Conservation (phyloP, 2,113 vertebrate species). For the Gadus chalcogrammus region DNA sequence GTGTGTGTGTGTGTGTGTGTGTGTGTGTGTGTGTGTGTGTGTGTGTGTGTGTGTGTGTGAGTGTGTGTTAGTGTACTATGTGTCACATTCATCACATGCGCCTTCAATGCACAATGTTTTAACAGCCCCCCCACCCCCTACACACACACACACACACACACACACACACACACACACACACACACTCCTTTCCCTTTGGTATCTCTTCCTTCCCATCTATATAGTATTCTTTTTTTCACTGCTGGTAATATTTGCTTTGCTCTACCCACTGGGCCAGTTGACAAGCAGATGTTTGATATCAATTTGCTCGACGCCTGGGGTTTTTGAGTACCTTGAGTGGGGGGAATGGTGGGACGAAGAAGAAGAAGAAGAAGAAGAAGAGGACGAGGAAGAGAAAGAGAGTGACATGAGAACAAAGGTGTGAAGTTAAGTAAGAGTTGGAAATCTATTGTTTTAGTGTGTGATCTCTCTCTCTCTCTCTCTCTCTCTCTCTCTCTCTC, state of each 20-base stretch:
- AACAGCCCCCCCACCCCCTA: background rate
- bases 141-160: no score
- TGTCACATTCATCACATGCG: conserved; percentile 10
- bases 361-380: conserved; percentile 3
- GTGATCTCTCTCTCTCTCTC: conserved; percentile 16
- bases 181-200: background rate
- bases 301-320: conserved; percentile 15
- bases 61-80: conserved; percentile 7
- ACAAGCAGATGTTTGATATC: conserved; percentile 29
- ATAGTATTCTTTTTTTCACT: conserved; percentile 34
- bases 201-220: conserved; percentile 9
- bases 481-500: conserved; percentile 9
- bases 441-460: conserved; percentile 17
- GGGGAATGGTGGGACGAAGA: conserved; percentile 6
- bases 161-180: no score
- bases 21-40: conserved; percentile 23
- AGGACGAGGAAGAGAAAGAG: background rate
- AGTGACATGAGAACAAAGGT: background rate
- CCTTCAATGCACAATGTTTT: conserved; percentile 9
- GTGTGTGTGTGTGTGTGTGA: conserved; percentile 19
- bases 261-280: conserved; percentile 35
- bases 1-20: conserved; percentile 33
- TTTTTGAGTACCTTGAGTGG: conserved; percentile 26
- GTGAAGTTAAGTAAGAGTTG: background rate
- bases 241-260: conserved; percentile 42